Evolutionary conservation across 2,797 vertebrate species (phyloP).

Genomic region (Rachycentron canadum): DNA sequence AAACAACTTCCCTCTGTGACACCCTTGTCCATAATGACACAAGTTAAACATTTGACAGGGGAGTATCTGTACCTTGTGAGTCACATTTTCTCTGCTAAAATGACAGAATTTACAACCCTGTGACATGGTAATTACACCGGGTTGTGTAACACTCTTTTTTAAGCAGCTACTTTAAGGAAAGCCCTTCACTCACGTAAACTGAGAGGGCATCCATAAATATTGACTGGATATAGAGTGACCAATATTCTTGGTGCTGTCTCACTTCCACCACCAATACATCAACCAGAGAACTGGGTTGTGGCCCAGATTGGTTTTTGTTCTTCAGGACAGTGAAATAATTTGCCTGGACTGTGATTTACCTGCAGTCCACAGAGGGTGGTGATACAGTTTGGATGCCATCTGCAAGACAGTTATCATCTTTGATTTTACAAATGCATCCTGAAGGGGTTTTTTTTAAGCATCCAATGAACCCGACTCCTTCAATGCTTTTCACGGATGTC

Average conservation of each 20-base stretch:
- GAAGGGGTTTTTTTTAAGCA: slow-evolving; percentile 58
- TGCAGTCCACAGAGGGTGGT: slow-evolving; percentile 26
- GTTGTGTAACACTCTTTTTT: slow-evolving; percentile 71
- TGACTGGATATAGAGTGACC: slow-evolving; percentile 73
- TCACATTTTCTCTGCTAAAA: slow-evolving; percentile 56
- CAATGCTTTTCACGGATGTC: slow-evolving; percentile 48
- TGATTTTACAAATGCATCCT: slow-evolving; percentile 51
- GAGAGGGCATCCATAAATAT: slow-evolving; percentile 77
- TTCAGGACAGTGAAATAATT: not conserved
- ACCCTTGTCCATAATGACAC: not conserved
- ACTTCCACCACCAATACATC: not conserved
- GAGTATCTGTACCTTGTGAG: slow-evolving; percentile 18
- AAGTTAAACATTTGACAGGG: not conserved
- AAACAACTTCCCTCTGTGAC: not conserved
- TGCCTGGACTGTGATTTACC: slow-evolving; percentile 17
- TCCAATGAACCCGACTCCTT: slow-evolving; percentile 59
- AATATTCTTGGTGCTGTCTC: slow-evolving; percentile 42
- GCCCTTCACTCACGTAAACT: slow-evolving; percentile 68
- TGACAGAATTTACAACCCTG: slow-evolving; percentile 72
- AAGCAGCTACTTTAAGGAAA: slow-evolving; percentile 75
- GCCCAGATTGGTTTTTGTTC: slow-evolving; percentile 6
- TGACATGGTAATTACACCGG: slow-evolving; percentile 69
- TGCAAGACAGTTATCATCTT: slow-evolving; percentile 51
- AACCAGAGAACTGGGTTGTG: slow-evolving; percentile 10
- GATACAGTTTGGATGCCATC: slow-evolving; percentile 24